Conservation (phyloP, 2,797 vertebrate species). For the Neosilurus mollespiculum region DNA sequence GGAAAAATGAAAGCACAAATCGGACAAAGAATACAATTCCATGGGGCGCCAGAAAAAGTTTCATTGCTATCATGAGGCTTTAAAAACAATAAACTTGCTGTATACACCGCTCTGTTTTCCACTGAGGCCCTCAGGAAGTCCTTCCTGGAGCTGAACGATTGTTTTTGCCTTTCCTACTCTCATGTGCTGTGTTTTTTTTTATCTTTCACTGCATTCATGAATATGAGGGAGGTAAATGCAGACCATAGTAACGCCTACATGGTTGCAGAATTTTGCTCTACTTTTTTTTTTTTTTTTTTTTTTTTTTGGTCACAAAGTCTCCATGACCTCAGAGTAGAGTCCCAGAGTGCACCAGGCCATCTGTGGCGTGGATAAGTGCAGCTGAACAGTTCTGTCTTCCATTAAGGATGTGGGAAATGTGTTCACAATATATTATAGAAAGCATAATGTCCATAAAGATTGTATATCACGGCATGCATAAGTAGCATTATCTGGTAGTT, state of each 20-base stretch:
- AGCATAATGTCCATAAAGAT: conserved; percentile 21
- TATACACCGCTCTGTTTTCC: conserved; percentile 58
- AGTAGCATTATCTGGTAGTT: neutral
- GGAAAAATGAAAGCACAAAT: neutral
- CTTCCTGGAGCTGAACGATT: conserved; percentile 48
- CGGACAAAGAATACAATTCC: neutral
- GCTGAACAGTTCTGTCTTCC: conserved; percentile 46
- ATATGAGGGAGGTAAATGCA: conserved; percentile 30
- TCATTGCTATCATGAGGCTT: conserved; percentile 15
- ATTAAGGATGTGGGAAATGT: conserved; percentile 57
- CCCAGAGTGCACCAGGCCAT: conserved; percentile 53
- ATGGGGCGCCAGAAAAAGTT: neutral
- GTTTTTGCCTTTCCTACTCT: conserved; percentile 53
- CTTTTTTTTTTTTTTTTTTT: no score
- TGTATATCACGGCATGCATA: neutral
- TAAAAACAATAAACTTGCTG: conserved; percentile 32
- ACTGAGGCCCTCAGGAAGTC: conserved; percentile 52
- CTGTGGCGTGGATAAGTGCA: conserved; percentile 19
- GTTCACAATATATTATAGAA: conserved; percentile 65
- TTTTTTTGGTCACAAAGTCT: conserved; percentile 53
- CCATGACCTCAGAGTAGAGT: conserved; percentile 22
- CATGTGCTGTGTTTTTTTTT: conserved; percentile 32
- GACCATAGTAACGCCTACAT: conserved; percentile 32
- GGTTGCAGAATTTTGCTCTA: conserved; percentile 42
- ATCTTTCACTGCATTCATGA: conserved; percentile 25